A percentile compares a stretch with the other conserved stretches of the same genome.
These are phyloP conservation scores for Sigmodon hispidus DNA, from an alignment of 2,113 vertebrate species.

Conservation along the genomic window DNA sequence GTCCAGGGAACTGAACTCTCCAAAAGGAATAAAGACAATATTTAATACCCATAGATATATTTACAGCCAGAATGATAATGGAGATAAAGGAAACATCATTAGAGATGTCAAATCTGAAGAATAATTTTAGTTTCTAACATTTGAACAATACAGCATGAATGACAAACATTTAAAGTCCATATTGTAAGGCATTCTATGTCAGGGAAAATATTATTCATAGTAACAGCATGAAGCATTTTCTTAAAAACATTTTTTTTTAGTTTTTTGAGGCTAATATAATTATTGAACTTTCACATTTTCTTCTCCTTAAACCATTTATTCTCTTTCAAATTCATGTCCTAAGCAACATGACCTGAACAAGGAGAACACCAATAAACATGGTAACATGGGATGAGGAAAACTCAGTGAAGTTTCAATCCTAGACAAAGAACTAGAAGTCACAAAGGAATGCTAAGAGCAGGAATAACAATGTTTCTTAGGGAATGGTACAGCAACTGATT, in stretches of 20 bases:
- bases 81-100: neutral
- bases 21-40: neutral
- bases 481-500: neutral
- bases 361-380: neutral
- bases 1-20: neutral
- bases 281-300: neutral
- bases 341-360: neutral
- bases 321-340: neutral
- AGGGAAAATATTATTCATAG: neutral
- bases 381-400: neutral
- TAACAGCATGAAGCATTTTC: neutral
- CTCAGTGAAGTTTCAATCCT: neutral
- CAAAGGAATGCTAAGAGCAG: neutral
- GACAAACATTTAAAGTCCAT: neutral
- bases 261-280: neutral
- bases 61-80: neutral
- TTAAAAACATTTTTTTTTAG: neutral
- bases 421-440: neutral
- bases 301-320: neutral
- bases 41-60: neutral
- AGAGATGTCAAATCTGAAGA: neutral
- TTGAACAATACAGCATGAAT: neutral
- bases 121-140: neutral
- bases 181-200: neutral
- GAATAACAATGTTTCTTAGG: neutral